Percentiles rank a stretch among this genome's conserved stretches.
These are phyloP conservation scores for Diogma glabrata DNA, from an alignment of 2,888 invertebrate species.

Conservation along the genomic window DNA sequence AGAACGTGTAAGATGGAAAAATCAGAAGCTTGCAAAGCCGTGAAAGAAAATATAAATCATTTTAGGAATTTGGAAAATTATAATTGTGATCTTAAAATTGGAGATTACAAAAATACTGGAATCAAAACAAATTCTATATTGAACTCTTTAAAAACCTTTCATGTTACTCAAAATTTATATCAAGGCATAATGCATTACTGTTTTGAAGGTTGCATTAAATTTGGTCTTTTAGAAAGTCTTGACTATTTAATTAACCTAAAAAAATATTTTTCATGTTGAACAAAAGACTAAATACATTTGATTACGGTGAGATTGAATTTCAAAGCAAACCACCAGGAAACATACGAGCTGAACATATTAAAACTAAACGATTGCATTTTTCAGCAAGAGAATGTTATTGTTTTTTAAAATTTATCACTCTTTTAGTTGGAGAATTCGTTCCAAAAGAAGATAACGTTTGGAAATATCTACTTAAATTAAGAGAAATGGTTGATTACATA, in stretches of 20 bases:
- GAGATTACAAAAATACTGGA: constrained; percentile 14
- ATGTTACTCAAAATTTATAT: constrained; percentile 16
- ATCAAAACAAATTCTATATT: constrained; percentile 15
- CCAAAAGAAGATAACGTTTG: constrained; percentile 15
- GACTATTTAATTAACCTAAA: constrained; percentile 11
- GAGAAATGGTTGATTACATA: neutral
- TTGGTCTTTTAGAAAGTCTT: constrained; percentile 5
- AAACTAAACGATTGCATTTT: constrained; percentile 15
- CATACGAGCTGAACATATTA: constrained; percentile 12
- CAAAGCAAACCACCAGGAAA: constrained; percentile 15
- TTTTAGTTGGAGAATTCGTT: constrained; percentile 16
- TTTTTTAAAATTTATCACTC: constrained; percentile 14
- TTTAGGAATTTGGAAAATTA: neutral
- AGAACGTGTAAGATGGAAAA: constrained; percentile 12
- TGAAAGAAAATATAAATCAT: no score
- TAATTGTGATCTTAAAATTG: constrained; percentile 9
- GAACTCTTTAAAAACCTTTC: constrained; percentile 15
- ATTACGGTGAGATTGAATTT: constrained; percentile 17
- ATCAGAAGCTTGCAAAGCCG: no score
- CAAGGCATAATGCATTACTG: constrained; percentile 17
- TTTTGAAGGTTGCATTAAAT: constrained; percentile 14
- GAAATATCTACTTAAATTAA: constrained; percentile 8
- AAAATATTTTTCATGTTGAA: no score
- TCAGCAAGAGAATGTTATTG: constrained; percentile 15
- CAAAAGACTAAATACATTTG: constrained; percentile 15